Evolutionary conservation across 2,797 vertebrate species (phyloP).

Genomic region (Micrastur ruficollis): DNA sequence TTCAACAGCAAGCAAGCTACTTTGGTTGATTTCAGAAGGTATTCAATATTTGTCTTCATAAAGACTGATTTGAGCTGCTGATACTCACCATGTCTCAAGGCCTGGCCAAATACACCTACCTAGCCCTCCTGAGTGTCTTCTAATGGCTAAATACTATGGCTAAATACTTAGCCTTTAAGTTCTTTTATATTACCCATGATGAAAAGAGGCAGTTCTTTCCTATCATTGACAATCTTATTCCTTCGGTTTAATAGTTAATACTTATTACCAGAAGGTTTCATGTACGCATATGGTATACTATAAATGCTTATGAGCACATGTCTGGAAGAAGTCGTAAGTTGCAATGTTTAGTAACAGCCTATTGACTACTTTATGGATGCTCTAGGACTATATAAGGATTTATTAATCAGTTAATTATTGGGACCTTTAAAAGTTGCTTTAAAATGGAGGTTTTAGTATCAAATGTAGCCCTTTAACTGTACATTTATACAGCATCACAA

Average conservation of each 20-base stretch:
- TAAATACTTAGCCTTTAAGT: neutral
- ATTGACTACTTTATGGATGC: neutral
- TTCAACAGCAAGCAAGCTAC: neutral
- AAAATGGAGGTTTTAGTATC: neutral
- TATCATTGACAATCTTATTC: neutral
- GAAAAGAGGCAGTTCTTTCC: neutral
- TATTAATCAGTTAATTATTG: neutral
- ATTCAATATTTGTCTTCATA: neutral
- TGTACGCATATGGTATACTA: neutral
- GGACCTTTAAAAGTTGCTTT: neutral
- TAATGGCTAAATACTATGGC: too few species aligned
- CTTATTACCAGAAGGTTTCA: neutral
- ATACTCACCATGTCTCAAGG: neutral
- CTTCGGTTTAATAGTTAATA: neutral
- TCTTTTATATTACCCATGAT: neutral
- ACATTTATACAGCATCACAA: neutral
- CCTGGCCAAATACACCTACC: neutral
- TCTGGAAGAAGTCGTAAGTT: neutral
- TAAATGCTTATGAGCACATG: neutral
- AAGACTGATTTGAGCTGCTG: neutral
- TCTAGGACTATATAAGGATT: neutral
- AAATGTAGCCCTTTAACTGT: neutral
- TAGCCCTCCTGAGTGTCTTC: neutral
- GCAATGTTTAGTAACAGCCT: neutral
- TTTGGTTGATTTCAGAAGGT: neutral